Evolutionary conservation across 2,113 vertebrate genomes (phyloP), one percentile per base, ranked within the genome.

Genomic region (Callipepla squamata): DNA sequence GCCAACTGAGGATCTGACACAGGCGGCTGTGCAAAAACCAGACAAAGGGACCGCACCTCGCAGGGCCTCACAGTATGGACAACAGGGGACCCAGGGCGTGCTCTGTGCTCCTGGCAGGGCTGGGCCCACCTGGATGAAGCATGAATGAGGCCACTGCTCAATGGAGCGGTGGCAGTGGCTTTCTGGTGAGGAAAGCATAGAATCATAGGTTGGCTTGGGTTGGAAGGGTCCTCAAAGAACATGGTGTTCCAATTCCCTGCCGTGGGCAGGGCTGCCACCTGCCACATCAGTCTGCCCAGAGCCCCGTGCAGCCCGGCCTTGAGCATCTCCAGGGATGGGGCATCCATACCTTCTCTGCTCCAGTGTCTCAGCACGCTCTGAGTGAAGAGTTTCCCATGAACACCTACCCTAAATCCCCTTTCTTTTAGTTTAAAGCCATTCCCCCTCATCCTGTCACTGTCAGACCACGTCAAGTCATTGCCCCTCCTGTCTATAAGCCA

Each of bases 11-110:
- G 72, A 32, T 45, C 85, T 80, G 87, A 91, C 90, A 58, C 90
- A 81, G 81, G 81, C 67, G 75, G 62, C 92, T 92, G 81, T 82
- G 69, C 44, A 44, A 82, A 92, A 80, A 58, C 34, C 75, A 92
- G 80, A 94, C 89, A 95, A 92, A 96, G 80, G 55, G 75, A 91
- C 87, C 92, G 63, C 92, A 69, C 92, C 96, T 95, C 12, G 0
- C 1, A 0, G 20, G 13, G 65, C 42, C 58, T 2, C 13, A 9
- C 0, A 3, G 36, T 5, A 3, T 12, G 15, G 67, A 42, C 20
- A 61, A 17, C 2, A 0, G 21, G 7, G 34, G 69, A 34, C 40
- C 2, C 3, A 0, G 2, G 2, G 76, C 45, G 4, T 0, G 1
- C 3, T 21, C 18, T 0, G 0, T 1, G 76, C 57, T 79, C 28